Conservation (phyloP, 2,113 vertebrate species). For the Seriola dumerili region DNA sequence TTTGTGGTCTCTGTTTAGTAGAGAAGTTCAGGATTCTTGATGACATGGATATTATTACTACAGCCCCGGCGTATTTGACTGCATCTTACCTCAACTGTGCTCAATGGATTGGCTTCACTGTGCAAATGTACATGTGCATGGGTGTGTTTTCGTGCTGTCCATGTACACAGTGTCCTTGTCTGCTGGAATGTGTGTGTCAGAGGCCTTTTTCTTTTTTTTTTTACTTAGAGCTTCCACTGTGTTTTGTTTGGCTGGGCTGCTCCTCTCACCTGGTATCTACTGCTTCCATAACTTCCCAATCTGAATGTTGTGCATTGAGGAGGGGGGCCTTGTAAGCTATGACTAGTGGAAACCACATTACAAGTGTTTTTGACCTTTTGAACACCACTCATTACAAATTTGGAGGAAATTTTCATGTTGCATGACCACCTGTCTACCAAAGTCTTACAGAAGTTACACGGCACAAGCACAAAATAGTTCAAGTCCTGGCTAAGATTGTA, state of each 20-base stretch:
- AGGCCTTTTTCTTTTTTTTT: slow-evolving; percentile 23
- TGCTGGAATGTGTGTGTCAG: slow-evolving; percentile 68
- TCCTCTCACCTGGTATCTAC: slow-evolving; percentile 51
- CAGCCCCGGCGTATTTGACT: slow-evolving; percentile 88
- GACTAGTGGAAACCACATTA: slow-evolving; percentile 14
- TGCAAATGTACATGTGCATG: slow-evolving; percentile 80
- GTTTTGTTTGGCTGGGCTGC: slow-evolving; percentile 27
- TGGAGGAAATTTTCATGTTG: slow-evolving; percentile 22
- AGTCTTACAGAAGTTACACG: slow-evolving; percentile 48
- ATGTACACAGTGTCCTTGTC: slow-evolving; percentile 41
- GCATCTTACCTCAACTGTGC: slow-evolving; percentile 95
- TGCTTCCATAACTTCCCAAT: slow-evolving; percentile 61
- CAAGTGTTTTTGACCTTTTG: slow-evolving; percentile 30
- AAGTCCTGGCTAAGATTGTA: slow-evolving; percentile 55
- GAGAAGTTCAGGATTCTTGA: slow-evolving; percentile 87
- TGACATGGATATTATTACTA: slow-evolving; percentile 70
- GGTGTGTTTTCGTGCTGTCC: slow-evolving; percentile 49
- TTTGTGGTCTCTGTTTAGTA: slow-evolving; percentile 83
- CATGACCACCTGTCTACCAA: slow-evolving; percentile 51
- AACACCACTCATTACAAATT: slow-evolving; percentile 4
- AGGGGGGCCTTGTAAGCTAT: slow-evolving; percentile 10
- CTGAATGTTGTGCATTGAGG: slow-evolving; percentile 53
- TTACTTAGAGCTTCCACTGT: slow-evolving; percentile 65
- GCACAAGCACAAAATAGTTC: slow-evolving; percentile 69
- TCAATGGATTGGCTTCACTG: slow-evolving; percentile 92